Conservation (phyloP, 37 sponge, comb jelly and placozoan genomes). For the Chondrilla cf. caribensis region DNA sequence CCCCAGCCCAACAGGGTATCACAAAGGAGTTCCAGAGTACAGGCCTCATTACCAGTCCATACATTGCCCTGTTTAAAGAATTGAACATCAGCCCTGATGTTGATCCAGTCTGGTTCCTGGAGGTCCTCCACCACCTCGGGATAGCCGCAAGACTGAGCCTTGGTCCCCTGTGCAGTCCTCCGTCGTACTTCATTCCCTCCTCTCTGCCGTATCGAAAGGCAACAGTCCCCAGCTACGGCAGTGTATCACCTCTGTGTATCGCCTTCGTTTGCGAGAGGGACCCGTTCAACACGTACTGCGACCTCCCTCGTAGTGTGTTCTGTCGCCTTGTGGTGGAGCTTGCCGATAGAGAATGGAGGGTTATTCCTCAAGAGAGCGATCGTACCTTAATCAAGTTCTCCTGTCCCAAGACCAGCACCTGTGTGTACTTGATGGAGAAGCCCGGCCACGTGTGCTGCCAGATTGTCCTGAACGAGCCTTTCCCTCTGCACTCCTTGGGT, state of each 20-base stretch:
- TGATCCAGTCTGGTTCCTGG: background rate
- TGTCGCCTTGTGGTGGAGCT: background rate
- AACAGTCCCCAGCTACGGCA: background rate
- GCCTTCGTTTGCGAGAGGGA: background rate
- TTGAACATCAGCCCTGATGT: background rate
- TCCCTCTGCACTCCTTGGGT: no score
- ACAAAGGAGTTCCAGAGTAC: background rate
- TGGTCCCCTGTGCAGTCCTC: background rate
- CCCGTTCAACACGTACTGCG: background rate
- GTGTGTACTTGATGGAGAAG: background rate
- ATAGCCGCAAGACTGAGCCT: background rate
- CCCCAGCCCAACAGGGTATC: background rate
- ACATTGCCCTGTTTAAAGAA: background rate
- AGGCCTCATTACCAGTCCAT: background rate
- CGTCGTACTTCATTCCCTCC: background rate
- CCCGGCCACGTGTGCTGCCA: background rate
- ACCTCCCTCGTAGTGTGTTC: background rate
- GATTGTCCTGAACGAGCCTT: no score
- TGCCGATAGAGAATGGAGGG: background rate
- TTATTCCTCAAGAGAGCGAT: background rate
- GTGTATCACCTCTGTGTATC: background rate
- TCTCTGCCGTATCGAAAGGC: background rate
- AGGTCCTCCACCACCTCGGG: background rate
- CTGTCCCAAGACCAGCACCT: no score
- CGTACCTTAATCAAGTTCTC: background rate